phyloP scores from a whole-genome alignment of 2,888 invertebrate species.

The Argyresthia albistria region DNA sequence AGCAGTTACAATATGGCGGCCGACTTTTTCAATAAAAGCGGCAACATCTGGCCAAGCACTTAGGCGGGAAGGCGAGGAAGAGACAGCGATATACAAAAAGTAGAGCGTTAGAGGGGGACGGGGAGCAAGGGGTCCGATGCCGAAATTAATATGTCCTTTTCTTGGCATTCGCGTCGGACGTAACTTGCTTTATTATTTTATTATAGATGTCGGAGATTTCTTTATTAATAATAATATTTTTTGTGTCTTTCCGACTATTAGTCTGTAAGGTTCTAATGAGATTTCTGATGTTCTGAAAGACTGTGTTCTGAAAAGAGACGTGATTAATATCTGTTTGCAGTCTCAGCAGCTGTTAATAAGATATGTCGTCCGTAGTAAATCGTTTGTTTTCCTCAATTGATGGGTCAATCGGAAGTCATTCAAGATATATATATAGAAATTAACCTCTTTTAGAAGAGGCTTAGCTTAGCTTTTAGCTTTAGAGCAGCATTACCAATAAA shows the following conservation, averaged over 20 bases:
- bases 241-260: slow-evolving; percentile 25
- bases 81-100: slow-evolving; percentile 12
- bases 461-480: too few relatives aligned
- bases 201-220: slow-evolving; percentile 44
- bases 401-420: too few relatives aligned
- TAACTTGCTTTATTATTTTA: slow-evolving; percentile 54
- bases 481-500: too few relatives aligned
- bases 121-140: slow-evolving; percentile 30
- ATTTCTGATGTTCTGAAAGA: too few relatives aligned
- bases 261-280: background rate
- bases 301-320: too few relatives aligned
- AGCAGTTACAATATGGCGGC: slow-evolving; percentile 21
- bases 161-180: slow-evolving; percentile 48
- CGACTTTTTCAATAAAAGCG: slow-evolving; percentile 66
- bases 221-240: slow-evolving; percentile 30
- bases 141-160: slow-evolving; percentile 70
- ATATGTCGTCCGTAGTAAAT: too few relatives aligned
- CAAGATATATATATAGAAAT: too few relatives aligned
- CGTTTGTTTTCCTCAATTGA: too few relatives aligned
- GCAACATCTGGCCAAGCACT: slow-evolving; percentile 64
- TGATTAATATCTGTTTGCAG: too few relatives aligned
- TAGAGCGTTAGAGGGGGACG: slow-evolving; percentile 27
- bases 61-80: slow-evolving; percentile 37
- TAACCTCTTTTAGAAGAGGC: too few relatives aligned
- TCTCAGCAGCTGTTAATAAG: too few relatives aligned